These are phyloP conservation scores for Atherinosoma microstoma DNA, from an alignment of 2,797 vertebrate genomes.

Conservation along the genomic window DNA sequence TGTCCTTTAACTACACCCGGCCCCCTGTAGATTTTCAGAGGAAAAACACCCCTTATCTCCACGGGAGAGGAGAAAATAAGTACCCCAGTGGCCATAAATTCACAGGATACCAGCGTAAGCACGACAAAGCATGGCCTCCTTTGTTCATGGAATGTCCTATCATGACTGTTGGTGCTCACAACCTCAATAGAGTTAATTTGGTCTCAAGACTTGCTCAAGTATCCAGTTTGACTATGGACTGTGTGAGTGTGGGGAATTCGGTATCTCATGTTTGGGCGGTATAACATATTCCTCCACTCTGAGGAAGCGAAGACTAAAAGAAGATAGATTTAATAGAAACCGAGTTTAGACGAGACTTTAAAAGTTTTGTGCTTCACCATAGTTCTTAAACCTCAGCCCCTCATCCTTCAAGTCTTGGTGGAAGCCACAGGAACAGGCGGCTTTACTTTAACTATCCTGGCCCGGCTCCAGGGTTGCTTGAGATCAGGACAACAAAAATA, in stretches of 20 bases:
- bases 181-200: constrained; percentile 33
- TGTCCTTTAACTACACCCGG: constrained; percentile 79
- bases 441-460: constrained; percentile 75
- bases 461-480: constrained; percentile 74
- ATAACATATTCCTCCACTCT: constrained; percentile 32
- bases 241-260: constrained; percentile 24
- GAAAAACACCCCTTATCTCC: constrained; percentile 75
- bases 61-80: constrained; percentile 56
- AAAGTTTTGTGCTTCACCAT: background rate
- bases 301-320: constrained; percentile 32
- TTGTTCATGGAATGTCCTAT: constrained; percentile 28
- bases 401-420: constrained; percentile 40
- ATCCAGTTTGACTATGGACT: constrained; percentile 56
- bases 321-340: constrained; percentile 20
- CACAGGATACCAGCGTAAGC: constrained; percentile 53
- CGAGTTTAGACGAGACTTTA: constrained; percentile 15
- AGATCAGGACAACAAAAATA: constrained; percentile 84
- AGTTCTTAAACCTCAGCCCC: constrained; percentile 20
- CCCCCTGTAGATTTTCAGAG: constrained; percentile 75
- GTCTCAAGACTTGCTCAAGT: constrained; percentile 33
- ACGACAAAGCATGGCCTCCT: constrained; percentile 41
- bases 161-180: constrained; percentile 7
- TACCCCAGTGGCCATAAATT: constrained; percentile 68
- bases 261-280: constrained; percentile 23
- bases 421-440: constrained; percentile 49